Evolutionary conservation across 2,888 invertebrate species (phyloP).

Genomic region (Cerastis rubricosa): DNA sequence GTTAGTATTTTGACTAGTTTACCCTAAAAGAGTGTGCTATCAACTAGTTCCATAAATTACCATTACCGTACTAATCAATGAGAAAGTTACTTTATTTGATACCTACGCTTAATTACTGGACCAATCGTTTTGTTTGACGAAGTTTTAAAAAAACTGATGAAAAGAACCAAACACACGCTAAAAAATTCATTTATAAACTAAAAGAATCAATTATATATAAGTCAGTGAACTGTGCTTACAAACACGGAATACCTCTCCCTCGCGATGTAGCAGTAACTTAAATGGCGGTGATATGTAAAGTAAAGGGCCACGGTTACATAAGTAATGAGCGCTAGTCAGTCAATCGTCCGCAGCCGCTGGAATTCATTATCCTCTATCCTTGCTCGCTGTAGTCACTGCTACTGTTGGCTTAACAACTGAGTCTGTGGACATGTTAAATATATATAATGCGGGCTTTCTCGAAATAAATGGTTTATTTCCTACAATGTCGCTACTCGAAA

Average conservation of each 20-base stretch:
- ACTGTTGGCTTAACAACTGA: conserved; percentile 8
- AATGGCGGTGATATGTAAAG: conserved; percentile 33
- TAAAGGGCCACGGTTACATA: conserved; percentile 34
- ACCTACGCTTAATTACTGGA: neutral
- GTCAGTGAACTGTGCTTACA: neutral
- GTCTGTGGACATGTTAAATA: neutral
- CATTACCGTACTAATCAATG: neutral
- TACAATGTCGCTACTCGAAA: neutral
- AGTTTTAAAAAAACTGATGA: neutral
- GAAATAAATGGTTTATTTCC: neutral
- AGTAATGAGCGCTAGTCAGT: conserved; percentile 40
- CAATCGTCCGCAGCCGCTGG: conserved; percentile 31
- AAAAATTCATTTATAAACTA: neutral
- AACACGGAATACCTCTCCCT: neutral
- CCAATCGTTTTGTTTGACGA: neutral
- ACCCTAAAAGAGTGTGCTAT: neutral
- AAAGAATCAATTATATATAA: neutral
- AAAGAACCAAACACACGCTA: neutral
- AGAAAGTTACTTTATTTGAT: neutral
- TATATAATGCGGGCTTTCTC: neutral
- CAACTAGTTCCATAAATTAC: neutral
- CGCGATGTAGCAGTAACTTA: conserved; percentile 20
- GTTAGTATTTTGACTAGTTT: neutral
- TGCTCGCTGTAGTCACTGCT: neutral
- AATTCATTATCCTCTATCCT: conserved; percentile 47